Percentiles rank a stretch among this genome's conserved stretches.
Conservation (phyloP, 2,797 vertebrate species). For the Odontamblyopus lacepedii region DNA sequence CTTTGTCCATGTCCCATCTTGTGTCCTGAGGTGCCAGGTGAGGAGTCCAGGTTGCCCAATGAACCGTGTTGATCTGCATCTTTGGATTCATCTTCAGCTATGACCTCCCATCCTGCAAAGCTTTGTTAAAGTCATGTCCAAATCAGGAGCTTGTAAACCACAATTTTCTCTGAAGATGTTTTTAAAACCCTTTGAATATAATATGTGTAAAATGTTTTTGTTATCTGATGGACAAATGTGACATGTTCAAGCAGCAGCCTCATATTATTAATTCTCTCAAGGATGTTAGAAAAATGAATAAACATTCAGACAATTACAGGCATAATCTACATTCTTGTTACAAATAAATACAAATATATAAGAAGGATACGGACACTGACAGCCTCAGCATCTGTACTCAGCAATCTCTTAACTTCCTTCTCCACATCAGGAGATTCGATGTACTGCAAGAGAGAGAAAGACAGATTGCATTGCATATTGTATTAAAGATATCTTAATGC, state of each 20-base stretch:
- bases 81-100: conserved; percentile 89
- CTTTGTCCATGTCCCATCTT: conserved; percentile 83
- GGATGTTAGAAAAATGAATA: neutral
- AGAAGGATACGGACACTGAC: conserved; percentile 93
- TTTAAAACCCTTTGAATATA: neutral
- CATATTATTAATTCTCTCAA: neutral
- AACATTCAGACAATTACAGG: conserved; percentile 17
- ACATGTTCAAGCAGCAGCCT: neutral
- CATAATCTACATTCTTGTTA: neutral
- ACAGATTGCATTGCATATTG: conserved; percentile 48
- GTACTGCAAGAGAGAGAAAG: conserved; percentile 74
- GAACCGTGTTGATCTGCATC: conserved; percentile 87
- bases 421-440: conserved; percentile 93
- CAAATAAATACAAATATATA: neutral
- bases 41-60: conserved; percentile 84
- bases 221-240: neutral
- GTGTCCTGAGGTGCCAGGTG: conserved; percentile 82
- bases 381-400: conserved; percentile 93
- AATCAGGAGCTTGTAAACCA: neutral
- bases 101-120: conserved; percentile 89
- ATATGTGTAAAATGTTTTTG: neutral
- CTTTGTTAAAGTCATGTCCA: conserved; percentile 75
- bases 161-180: neutral
- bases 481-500: conserved; percentile 27
- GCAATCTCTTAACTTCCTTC: conserved; percentile 93